A percentile compares a stretch with the other conserved stretches of the same genome.
phyloP scores from a whole-genome alignment of 2,113 vertebrate species.

The Pyrgilauda ruficollis region DNA sequence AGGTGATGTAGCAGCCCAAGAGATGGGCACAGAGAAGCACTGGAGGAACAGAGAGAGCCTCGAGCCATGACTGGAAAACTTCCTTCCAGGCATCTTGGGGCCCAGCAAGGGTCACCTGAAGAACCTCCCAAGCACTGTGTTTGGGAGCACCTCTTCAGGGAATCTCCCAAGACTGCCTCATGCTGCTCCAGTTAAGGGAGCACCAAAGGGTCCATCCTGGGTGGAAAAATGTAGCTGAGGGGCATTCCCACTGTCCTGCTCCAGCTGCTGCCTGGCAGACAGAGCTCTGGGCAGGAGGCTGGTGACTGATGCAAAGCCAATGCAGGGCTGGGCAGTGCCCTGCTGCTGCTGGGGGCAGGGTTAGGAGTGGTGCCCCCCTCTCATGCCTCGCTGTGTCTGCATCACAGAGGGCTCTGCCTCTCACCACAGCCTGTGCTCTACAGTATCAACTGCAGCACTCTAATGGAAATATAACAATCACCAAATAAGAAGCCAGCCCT shows the following conservation, averaged over 20 bases:
- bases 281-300: neutral
- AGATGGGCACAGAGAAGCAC: neutral
- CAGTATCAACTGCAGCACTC: neutral
- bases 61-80: neutral
- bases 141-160: neutral
- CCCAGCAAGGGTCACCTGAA: neutral
- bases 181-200: neutral
- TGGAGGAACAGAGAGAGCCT: neutral
- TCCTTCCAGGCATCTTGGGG: neutral
- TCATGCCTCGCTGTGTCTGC: fast-evolving
- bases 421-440: neutral
- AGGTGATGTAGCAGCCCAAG: neutral
- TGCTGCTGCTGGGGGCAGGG: neutral
- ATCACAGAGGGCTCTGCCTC: neutral
- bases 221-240: neutral
- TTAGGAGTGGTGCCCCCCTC: neutral
- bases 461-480: conserved; percentile 25
- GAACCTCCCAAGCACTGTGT: neutral
- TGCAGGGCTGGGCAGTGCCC: neutral
- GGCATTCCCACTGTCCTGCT: neutral
- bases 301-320: neutral
- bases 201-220: neutral
- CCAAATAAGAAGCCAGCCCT: conserved; percentile 35
- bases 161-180: neutral
- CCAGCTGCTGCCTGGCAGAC: neutral